Base-by-base conservation (phyloP, 2,113 vertebrate species). In the human region DNA sequence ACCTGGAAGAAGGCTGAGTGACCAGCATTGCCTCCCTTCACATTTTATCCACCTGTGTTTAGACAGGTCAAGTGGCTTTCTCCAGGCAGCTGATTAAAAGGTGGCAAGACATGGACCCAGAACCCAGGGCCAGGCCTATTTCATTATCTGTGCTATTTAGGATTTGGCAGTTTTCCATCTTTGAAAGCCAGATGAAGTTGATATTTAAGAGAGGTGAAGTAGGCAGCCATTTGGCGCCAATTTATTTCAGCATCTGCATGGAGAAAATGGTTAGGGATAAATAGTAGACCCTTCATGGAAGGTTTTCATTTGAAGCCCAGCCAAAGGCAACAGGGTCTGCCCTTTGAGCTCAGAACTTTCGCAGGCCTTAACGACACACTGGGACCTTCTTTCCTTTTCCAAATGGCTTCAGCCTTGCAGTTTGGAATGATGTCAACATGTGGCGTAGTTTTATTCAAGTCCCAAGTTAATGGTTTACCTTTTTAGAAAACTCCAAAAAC, bases 341-440 rank as follows among this genome's bases (percentile, higher is more conserved):
- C 95, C 92, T 98, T 97, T 93, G 95, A 85, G 92, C 93, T 94
- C 88, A 40, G 52, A 32, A 11, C 45, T 96, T 78, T 32, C 93
- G 27, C 2, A 59, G 80, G 87, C 66, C 90, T 91, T 97, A 59
- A 18, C 82, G 85, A 75, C 43, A 55, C 25, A 75, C 2, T 0
- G 6, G 9, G 1, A 43, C 22, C 6, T 35, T 6, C 32, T 78
- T 59, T 27, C 22, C 30, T 43, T 80, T 50, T 70, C 89, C 38
- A 45, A 30, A 7, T n/a, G 52, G 18, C 91, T 45, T 48, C 79
- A 23, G 32, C 61, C 40, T 10, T 59, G 43, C 16, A 10, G 32
- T 86, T 87, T 32, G 38, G 4, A 85, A 68, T 82, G 92, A 18
- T 2, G 17, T 78, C 40, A 72, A 45, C 23, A 9, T 5, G 22